phyloP scores from a whole-genome alignment of 2,113 vertebrate species.

The Notothenia rossii region DNA sequence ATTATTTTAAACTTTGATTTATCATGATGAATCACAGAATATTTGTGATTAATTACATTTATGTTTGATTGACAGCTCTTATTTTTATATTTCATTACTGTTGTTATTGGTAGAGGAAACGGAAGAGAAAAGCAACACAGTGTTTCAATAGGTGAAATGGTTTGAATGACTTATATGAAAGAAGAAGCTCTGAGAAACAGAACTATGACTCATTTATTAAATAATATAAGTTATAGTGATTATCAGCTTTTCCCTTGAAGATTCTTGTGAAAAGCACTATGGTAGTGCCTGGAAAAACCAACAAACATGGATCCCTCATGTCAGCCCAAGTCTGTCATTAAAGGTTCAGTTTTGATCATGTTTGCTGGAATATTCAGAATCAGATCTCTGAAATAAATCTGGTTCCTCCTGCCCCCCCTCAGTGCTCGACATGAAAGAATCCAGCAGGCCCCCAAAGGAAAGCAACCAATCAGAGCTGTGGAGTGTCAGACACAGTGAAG shows the following conservation, averaged over 20 bases:
- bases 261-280: neutral
- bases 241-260: neutral
- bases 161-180: neutral
- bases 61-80: too few relatives aligned
- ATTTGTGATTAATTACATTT: too few relatives aligned
- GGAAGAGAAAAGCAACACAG: neutral
- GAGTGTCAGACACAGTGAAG: too few relatives aligned
- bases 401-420: too few relatives aligned
- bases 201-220: neutral
- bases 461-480: too few relatives aligned
- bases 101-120: neutral
- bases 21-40: too few relatives aligned
- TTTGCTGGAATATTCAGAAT: too few relatives aligned
- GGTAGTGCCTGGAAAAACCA: neutral
- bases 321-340: neutral
- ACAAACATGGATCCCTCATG: neutral
- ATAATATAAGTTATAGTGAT: neutral
- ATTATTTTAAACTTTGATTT: too few relatives aligned
- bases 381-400: too few relatives aligned
- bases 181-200: neutral
- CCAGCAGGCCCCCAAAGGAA: too few relatives aligned
- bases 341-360: too few relatives aligned
- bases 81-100: neutral
- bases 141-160: neutral
- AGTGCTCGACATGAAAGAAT: too few relatives aligned